phyloP scores from a whole-genome alignment of 2,113 vertebrate species.

The Phyllopteryx taeniolatus region DNA sequence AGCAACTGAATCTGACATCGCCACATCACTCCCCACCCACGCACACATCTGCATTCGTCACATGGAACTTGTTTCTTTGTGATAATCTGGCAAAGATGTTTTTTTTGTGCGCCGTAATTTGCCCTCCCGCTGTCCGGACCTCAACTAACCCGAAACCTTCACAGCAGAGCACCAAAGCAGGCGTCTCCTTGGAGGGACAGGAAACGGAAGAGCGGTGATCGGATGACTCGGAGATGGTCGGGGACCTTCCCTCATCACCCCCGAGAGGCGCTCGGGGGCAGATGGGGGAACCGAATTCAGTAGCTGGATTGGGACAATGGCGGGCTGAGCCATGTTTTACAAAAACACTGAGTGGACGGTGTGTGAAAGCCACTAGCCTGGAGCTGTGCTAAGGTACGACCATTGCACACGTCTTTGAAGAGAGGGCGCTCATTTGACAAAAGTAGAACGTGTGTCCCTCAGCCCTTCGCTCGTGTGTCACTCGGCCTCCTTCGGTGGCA shows the following conservation, averaged over 20 bases:
- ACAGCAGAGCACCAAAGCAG: conserved; percentile 37
- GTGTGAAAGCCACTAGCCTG: conserved; percentile 57
- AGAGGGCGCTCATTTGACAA: conserved; percentile 42
- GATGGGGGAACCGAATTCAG: conserved; percentile 64
- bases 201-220: conserved; percentile 41
- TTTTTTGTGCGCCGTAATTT: too few relatives aligned
- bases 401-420: conserved; percentile 24
- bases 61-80: too few relatives aligned
- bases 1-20: too few relatives aligned
- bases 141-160: conserved; percentile 68
- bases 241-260: conserved; percentile 48
- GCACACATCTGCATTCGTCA: too few relatives aligned
- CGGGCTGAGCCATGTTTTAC: conserved; percentile 57
- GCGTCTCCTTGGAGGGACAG: conserved; percentile 17
- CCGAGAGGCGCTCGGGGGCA: conserved; percentile 59
- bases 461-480: conserved; percentile 49
- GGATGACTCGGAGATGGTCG: conserved; percentile 44
- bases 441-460: conserved; percentile 51
- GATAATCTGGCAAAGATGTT: too few relatives aligned
- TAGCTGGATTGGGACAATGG: conserved; percentile 61
- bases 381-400: conserved; percentile 52
- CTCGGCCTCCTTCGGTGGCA: conserved; percentile 34
- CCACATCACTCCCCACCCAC: too few relatives aligned
- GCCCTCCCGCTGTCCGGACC: conserved; percentile 27
- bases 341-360: conserved; percentile 51